Conservation (phyloP, 92 coral and sea anemone species). For the Umimayanthus chanpuru region DNA sequence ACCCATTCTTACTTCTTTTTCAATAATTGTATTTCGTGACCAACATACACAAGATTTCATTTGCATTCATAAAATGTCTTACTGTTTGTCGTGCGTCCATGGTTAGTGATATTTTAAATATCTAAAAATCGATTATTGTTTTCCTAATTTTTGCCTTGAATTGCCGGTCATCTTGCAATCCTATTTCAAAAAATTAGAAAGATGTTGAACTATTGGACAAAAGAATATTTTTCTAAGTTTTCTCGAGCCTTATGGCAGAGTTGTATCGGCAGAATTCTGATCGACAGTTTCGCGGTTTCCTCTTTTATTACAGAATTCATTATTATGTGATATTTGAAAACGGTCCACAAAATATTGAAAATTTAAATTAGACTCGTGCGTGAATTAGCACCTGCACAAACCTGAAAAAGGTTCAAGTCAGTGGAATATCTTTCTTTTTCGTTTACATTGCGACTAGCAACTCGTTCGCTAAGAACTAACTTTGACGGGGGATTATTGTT, state of each 20-base stretch:
- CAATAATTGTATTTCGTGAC: constrained; percentile 35
- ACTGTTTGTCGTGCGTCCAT: not conserved
- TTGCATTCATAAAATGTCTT: constrained; percentile 24
- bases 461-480: not conserved
- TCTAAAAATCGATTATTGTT: constrained; percentile 3
- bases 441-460: not conserved
- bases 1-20: not conserved
- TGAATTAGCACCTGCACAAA: constrained; percentile 36
- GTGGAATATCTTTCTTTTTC: not conserved
- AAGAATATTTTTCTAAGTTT: not conserved
- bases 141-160: not conserved
- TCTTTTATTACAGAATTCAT: constrained; percentile 38
- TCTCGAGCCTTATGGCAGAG: not conserved
- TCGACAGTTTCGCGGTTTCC: constrained; percentile 32
- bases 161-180: not conserved
- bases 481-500: constrained; percentile 27
- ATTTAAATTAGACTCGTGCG: constrained; percentile 43
- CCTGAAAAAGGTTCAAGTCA: not conserved
- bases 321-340: constrained; percentile 46
- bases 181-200: not conserved
- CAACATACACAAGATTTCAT: constrained; percentile 25
- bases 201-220: not conserved
- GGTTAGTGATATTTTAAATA: constrained; percentile 25
- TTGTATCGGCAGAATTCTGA: constrained; percentile 24
- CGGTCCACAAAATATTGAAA: constrained; percentile 40